Evolutionary conservation across 2,888 invertebrate species (phyloP), one percentile per base, ranked within the genome.

Genomic region (Pseudococcus longispinus): DNA sequence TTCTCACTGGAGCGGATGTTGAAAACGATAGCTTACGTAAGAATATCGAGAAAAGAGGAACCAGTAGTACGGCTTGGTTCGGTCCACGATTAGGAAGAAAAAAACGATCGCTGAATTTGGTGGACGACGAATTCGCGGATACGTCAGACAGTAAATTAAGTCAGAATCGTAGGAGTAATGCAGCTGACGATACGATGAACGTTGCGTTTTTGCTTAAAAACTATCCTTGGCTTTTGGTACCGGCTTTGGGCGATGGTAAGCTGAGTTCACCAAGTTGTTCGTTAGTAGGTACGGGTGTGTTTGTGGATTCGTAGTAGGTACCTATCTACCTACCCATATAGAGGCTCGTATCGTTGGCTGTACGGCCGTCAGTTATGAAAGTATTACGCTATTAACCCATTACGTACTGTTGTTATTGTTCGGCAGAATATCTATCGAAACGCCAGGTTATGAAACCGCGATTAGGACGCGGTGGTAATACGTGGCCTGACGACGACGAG

Each of bases 81-180:
- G 92, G 92, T 1, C 92, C 93, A 1, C 90, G 92, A 87, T 90
- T 93, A n/a, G 93, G 92, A 8, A 91, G 92, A 88, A 91, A 91
- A 88, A 92, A 92, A 88, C 90, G 92, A 65, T 91, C 91, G 32
- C 90, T 90, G 26, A 87, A 87, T 32, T 70, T 51, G 20, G 84
- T 84, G 26, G 87, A 77, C n/a, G 85, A 77, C 46, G 77, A 80
- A 42, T 15, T 80, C 42, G 32, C 70, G 11, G 87, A 87, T 5
- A 29, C 82, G 3, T 18, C 60, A 23, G 89, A 84, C 83, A 90
- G 89, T 74, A 88, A 89, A 88, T 90, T 89, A 84, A 32, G 42
- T 42, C 18, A 13, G 20, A 85, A 26, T 51, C 46, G 55, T 32
- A 87, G 82, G 37, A 84, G 80, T 32, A 60, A 23, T 60, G 1